Percentiles rank a stretch among this genome's conserved stretches.
phyloP scores from a whole-genome alignment of 2,797 vertebrate genomes.

The Malurus leucopterus region DNA sequence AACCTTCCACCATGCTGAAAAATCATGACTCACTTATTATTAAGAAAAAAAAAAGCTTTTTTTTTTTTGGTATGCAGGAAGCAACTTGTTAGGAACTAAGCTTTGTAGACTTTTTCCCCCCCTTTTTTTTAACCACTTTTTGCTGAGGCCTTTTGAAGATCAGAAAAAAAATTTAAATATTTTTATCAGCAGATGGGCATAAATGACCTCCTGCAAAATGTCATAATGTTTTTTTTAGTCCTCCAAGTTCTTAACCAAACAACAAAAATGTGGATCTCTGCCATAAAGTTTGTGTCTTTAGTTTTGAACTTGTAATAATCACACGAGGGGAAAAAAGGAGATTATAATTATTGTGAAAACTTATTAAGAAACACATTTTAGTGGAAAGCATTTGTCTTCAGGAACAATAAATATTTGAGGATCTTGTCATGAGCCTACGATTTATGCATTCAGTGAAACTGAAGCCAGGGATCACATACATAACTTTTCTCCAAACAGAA shows the following conservation, averaged over 20 bases:
- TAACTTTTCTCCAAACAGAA: background rate
- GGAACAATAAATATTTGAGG: background rate
- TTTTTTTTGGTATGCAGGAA: background rate
- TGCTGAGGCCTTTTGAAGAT: background rate
- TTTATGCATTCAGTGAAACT: slow-evolving; percentile 10
- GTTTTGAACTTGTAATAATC: background rate
- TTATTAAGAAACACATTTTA: background rate
- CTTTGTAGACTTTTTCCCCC: background rate
- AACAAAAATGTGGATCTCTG: background rate
- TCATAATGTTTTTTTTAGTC: background rate
- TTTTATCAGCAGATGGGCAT: background rate
- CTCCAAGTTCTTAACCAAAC: background rate
- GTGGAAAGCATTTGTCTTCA: background rate
- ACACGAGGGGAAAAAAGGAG: fast-evolving
- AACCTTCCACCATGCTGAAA: background rate
- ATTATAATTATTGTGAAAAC: background rate
- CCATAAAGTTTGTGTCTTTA: background rate
- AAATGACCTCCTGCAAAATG: background rate
- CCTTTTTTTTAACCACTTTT: background rate
- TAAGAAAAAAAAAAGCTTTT: background rate
- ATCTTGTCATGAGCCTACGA: background rate
- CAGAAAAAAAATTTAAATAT: background rate
- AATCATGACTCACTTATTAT: background rate
- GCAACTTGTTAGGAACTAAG: background rate
- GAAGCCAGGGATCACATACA: background rate